Evolutionary conservation across 1,140 invertebrate genomes (phyloP), one percentile per base, ranked within the genome.

Genomic region (Chironomus tepperi): DNA sequence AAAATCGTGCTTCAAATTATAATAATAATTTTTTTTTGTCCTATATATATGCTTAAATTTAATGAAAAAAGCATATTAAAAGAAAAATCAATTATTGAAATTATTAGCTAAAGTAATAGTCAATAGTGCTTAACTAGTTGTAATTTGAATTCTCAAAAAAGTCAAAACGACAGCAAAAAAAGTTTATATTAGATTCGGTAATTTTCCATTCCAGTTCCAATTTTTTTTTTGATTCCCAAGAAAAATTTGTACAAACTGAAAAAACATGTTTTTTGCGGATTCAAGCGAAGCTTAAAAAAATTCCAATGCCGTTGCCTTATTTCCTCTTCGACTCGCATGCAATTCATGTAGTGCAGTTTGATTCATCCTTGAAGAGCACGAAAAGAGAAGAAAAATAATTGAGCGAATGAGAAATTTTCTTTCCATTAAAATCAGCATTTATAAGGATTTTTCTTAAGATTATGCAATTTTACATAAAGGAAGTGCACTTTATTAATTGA

Each of bases 1-100:
- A 12, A 57, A 57, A 57, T 57, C 12, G 47, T n/a, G 47, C 24
- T 34, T 34, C 24, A 34, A 15, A 57, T n/a, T 15, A 15, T 12
- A 57, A 57, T n/a, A 15, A 57, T 12, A 57, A 12, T 57, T 57
- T n/a, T 47, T 9, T n/a, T 47, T 3, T 47, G 12, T 15, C 47
- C n/a, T 57, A 15, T 15, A 12, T n/a, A n/a, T 57, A n/a, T 57
- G 47, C 12, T 57, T 12, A 34, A 34, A 34, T 57, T 57, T 57
- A 57, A 12, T 57, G 12, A 57, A 57, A 57, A 57, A 57, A 3
- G 24, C 24, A 34, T 57, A 57, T 57, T 18, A 19, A 19, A 21
- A n/a, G n/a, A n/a, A 70, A 21, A 70, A 70, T 70, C 65, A 70
- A 70, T 70, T 70, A 70, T 19, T 70, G 19, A 70, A 70, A 70